Percentiles rank a stretch among this genome's conserved stretches.
Evolutionary conservation across 2,113 vertebrate genomes (phyloP).

Genomic region (Deroptyus accipitrinus): DNA sequence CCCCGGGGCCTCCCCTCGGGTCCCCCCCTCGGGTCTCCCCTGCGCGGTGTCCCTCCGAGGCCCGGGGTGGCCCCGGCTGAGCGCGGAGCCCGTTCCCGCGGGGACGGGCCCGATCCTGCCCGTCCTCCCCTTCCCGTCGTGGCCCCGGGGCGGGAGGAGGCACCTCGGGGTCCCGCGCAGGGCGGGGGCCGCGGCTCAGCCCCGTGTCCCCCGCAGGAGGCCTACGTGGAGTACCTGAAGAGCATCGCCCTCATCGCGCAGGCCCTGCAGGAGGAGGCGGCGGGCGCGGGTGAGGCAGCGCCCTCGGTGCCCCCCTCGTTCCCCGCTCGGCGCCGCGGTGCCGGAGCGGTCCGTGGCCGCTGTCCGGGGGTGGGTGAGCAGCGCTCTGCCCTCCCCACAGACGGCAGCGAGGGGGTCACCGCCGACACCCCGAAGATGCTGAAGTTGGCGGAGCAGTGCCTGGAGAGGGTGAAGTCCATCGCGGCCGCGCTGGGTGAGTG

Average conservation of each 20-base stretch:
- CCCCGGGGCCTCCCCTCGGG: background rate
- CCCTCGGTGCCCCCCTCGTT: background rate
- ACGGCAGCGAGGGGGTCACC: slow-evolving; percentile 61
- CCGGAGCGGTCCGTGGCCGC: too few species aligned
- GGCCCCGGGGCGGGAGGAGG: too few species aligned
- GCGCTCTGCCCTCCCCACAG: slow-evolving; percentile 11
- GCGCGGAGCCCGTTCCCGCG: too few species aligned
- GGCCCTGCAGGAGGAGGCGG: slow-evolving; percentile 82
- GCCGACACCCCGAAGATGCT: slow-evolving; percentile 89
- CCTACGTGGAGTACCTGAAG: slow-evolving; percentile 87
- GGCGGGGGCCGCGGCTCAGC: background rate
- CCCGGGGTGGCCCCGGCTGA: accelerated
- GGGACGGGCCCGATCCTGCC: background rate
- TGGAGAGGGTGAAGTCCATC: slow-evolving; percentile 90
- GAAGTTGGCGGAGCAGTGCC: slow-evolving; percentile 89
- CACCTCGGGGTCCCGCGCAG: background rate
- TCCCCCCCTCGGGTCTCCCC: background rate
- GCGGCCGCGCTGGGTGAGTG: slow-evolving; percentile 72
- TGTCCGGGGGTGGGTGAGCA: background rate
- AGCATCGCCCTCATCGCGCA: slow-evolving; percentile 88
- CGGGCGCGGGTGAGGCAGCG: slow-evolving; percentile 67
- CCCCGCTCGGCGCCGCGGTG: too few species aligned
- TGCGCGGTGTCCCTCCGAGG: background rate
- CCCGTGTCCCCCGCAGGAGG: slow-evolving; percentile 77
- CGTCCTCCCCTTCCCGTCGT: background rate